A percentile compares a stretch with the other conserved stretches of the same genome.
phyloP scores from a whole-genome alignment of 2,888 invertebrate genomes.

The Pharmacophagus antenor region DNA sequence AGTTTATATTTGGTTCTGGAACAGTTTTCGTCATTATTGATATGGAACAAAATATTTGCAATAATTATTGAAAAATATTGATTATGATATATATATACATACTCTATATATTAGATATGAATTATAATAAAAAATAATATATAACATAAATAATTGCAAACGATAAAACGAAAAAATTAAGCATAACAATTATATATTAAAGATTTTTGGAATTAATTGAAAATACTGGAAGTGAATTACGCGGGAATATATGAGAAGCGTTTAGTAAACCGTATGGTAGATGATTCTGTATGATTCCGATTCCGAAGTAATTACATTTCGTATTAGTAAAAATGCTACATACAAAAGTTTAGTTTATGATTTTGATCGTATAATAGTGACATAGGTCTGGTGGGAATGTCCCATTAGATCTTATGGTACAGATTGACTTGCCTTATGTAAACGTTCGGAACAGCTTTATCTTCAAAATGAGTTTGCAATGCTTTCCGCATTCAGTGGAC shows the following conservation, averaged over 20 bases:
- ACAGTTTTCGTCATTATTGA: too few species aligned
- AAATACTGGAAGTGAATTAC: too few species aligned
- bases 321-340: background rate
- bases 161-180: too few species aligned
- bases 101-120: background rate
- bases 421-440: background rate
- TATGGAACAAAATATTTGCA: too few species aligned
- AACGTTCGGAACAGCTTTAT: background rate
- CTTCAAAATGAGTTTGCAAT: background rate
- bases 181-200: too few species aligned
- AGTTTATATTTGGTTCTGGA: too few species aligned
- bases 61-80: background rate
- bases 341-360: background rate
- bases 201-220: too few species aligned
- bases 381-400: background rate
- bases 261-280: too few species aligned
- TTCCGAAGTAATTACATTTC: too few species aligned
- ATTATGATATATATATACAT: background rate
- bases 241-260: too few species aligned
- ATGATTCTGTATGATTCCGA: too few species aligned
- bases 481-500: background rate
- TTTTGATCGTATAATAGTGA: background rate
- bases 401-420: background rate
- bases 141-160: too few species aligned
- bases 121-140: background rate